Evolutionary conservation across 2,888 invertebrate species (phyloP), one percentile per base, ranked within the genome.

Genomic region (Folsomia manolachei): DNA sequence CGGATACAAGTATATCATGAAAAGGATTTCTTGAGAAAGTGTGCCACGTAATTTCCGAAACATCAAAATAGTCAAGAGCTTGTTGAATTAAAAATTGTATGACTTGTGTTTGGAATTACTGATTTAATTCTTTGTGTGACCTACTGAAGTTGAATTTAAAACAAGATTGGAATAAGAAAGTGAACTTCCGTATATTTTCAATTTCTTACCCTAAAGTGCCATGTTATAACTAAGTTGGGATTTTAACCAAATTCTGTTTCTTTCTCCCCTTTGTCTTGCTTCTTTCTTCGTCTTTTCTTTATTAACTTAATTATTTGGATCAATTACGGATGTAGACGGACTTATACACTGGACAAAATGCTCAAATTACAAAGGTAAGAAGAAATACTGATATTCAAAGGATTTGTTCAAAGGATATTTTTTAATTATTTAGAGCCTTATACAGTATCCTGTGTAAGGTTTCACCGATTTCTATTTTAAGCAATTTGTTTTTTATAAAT

Each of bases 321-420:
- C n/a, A 65, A 69, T 71, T 74, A 77, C 75, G 72, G 72, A 77
- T 73, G 71, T 75, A 64, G 73, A 68, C 78, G 68, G 72, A 74
- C 72, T 75, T 75, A 78, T 74, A n/a, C n/a, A n/a, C n/a, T 73
- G 76, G 77, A 78, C 78, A 80, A 78, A 80, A 80, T 80, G 80
- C 80, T 80, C 80, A 80, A 80, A 72, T 60, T 75, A 74, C 71
- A 70, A 74, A 77, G 77, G 77, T 77, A 77, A 75, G 75, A 1
- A 39, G 7, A 25, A 25, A 63, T 39, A n/a, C n/a, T n/a, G n/a
- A n/a, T n/a, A n/a, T n/a, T n/a, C n/a, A n/a, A n/a, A n/a, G n/a
- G n/a, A n/a, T n/a, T n/a, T n/a, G n/a, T n/a, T n/a, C n/a, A n/a
- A n/a, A n/a, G n/a, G n/a, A n/a, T n/a, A n/a, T n/a, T n/a, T n/a